Conservation (phyloP, 2,888 invertebrate species). For the Drosophila monieri region DNA sequence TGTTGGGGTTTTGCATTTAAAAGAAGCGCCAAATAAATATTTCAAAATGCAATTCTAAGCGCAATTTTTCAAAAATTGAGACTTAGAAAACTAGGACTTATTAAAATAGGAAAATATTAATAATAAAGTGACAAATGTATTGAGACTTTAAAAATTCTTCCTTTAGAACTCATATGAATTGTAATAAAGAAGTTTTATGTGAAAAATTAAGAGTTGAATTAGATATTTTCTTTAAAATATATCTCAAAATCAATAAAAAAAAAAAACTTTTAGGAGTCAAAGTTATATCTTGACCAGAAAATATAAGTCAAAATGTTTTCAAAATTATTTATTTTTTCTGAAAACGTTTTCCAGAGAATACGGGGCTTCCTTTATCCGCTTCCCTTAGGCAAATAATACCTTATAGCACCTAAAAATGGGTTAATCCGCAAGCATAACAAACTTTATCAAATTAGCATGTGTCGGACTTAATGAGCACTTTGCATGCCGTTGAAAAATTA, state of each 20-base stretch:
- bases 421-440: conserved; percentile 58
- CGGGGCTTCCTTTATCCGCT: not conserved
- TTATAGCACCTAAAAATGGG: conserved; percentile 8
- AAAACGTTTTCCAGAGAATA: not conserved
- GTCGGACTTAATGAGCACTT: conserved; percentile 74
- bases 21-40: conserved; percentile 35
- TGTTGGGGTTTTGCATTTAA: conserved; percentile 40
- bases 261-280: no score
- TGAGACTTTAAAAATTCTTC: not conserved
- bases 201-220: no score
- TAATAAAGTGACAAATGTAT: not conserved
- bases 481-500: conserved; percentile 82
- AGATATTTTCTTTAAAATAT: no score
- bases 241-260: no score
- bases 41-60: not conserved
- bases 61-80: not conserved
- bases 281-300: no score
- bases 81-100: no score
- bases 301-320: no score
- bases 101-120: not conserved
- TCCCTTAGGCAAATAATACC: conserved; percentile 3
- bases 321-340: not conserved
- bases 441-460: conserved; percentile 63
- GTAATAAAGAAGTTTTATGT: no score
- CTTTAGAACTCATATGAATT: no score